Evolutionary conservation across 37 sponge, comb jelly and placozoan species (phyloP).

Genomic region (Dysidea cf. avara): DNA sequence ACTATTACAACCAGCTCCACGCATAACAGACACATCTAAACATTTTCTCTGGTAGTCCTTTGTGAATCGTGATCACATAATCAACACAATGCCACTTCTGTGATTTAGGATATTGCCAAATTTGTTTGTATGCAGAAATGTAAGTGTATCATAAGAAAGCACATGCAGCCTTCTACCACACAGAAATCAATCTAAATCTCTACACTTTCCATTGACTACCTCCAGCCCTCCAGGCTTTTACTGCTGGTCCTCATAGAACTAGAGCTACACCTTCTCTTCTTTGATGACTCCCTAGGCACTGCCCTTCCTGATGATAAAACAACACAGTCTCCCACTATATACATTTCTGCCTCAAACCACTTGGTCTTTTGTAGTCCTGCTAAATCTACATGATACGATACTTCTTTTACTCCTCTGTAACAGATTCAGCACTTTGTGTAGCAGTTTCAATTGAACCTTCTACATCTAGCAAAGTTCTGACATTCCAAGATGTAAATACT

Average conservation of each 20-base stretch:
- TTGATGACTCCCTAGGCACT: slow-evolving; percentile 10
- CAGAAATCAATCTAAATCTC: slow-evolving; percentile 23
- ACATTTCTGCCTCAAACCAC: slow-evolving; percentile 26
- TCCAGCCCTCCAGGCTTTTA: slow-evolving; percentile 34
- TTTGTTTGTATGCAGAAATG: background rate
- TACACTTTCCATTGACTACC: slow-evolving; percentile 50
- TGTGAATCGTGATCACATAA: slow-evolving; percentile 20
- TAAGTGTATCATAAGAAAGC: slow-evolving; percentile 12
- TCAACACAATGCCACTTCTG: slow-evolving; percentile 40
- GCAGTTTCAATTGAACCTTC: slow-evolving; percentile 15
- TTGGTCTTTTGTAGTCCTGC: slow-evolving; percentile 12
- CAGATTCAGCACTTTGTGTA: background rate
- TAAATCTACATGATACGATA: background rate
- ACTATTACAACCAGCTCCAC: slow-evolving; percentile 29
- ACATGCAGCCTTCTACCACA: slow-evolving; percentile 2
- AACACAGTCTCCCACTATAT: slow-evolving; percentile 29
- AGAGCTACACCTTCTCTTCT: slow-evolving; percentile 57
- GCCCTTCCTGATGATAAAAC: slow-evolving; percentile 31
- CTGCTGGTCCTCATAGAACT: slow-evolving; percentile 15
- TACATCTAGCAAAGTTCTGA: slow-evolving; percentile 6
- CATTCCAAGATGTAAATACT: slow-evolving; percentile 12
- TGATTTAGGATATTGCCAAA: slow-evolving; percentile 9
- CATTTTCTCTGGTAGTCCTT: slow-evolving; percentile 26
- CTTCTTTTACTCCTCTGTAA: background rate
- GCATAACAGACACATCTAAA: slow-evolving; percentile 19